Evolutionary conservation across 1,140 invertebrate genomes (phyloP), one percentile per base, ranked within the genome.

Genomic region (Adelges cooleyi): DNA sequence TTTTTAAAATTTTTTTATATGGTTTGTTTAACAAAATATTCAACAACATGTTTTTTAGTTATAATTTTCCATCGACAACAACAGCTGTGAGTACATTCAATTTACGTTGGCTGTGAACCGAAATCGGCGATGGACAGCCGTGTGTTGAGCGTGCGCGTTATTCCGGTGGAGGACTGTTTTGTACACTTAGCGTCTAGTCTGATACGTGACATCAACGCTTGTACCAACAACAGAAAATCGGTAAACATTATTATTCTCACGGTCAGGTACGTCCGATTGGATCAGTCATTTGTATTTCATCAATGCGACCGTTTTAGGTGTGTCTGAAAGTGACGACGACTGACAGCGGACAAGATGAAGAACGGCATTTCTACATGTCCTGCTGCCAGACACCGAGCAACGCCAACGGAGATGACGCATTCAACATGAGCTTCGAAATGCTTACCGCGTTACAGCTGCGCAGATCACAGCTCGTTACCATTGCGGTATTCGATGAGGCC

Each of bases 311-410:
- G n/a, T n/a, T n/a, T n/a, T 48, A 62, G 56, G 42, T 46, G 27
- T 62, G 42, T 48, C 15, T 62, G 10, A 62, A 62, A 48, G 42
- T 62, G 1, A 29, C 42, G 2, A 20, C 42, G 3, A 33, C 46
- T 3, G 42, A 62, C 8, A 4, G 8, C 8, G n/a, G n/a, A 44
- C 3, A 17, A 17, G 5, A 44, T 8, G n/a, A 13, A 33, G 15
- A 6, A 25, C n/a, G n/a, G 22, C 36, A 59, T 9, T 48, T 62
- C 9, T 62, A 29, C 33, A 25, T 25, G 1, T 62, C 56, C 0
- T 62, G 33, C 17, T 20, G 56, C 33, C 56, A 62, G 46, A 62
- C 56, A 15, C 56, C 56, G 2, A 46, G 3, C 23, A 62, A 62
- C 22, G 27, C 56, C 17, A 62, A 62, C 11, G 56, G 56, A 48